A percentile compares a stretch with the other conserved stretches of the same genome.
Conservation (phyloP, 2,888 invertebrate species). For the Blastobasis lacticolella region DNA sequence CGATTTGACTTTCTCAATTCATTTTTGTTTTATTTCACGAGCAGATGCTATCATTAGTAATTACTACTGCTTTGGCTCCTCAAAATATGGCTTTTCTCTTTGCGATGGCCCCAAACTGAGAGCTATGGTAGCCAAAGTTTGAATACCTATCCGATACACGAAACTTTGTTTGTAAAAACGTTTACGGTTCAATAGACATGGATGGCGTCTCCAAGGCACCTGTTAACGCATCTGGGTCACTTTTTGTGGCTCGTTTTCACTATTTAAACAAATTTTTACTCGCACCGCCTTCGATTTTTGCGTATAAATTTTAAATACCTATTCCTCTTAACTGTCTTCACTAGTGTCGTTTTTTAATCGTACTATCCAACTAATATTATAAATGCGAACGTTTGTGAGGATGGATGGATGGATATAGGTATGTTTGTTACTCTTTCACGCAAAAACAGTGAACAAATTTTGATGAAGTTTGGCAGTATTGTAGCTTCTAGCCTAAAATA, state of each 20-base stretch:
- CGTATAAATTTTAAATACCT: too few relatives aligned
- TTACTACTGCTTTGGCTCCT: slow-evolving; percentile 5
- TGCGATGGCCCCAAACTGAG: neutral
- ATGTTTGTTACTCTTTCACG: too few relatives aligned
- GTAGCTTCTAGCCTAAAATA: too few relatives aligned
- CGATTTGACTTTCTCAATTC: slow-evolving; percentile 37
- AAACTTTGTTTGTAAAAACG: slow-evolving; percentile 24
- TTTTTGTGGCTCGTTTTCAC: slow-evolving; percentile 49
- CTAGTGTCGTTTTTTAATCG: too few relatives aligned
- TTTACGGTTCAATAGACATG: slow-evolving; percentile 36
- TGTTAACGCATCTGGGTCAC: slow-evolving; percentile 54
- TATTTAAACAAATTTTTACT: slow-evolving; percentile 41
- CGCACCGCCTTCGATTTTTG: neutral
- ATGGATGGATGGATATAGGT: too few relatives aligned
- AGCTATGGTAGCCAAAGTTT: slow-evolving; percentile 2
- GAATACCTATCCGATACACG: slow-evolving; percentile 16
- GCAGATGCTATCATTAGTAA: slow-evolving; percentile 5
- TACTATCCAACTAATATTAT: too few relatives aligned
- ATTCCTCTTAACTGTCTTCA: too few relatives aligned
- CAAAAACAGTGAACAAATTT: too few relatives aligned
- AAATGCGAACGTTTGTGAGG: too few relatives aligned
- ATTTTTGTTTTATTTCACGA: slow-evolving; percentile 23
- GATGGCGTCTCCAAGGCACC: slow-evolving; percentile 36
- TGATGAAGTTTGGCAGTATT: too few relatives aligned
- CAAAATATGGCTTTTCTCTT: neutral